Percentiles rank a stretch among this genome's conserved stretches.
These are phyloP conservation scores for Bucco capensis DNA, from an alignment of 2,113 vertebrate species.

Conservation along the genomic window DNA sequence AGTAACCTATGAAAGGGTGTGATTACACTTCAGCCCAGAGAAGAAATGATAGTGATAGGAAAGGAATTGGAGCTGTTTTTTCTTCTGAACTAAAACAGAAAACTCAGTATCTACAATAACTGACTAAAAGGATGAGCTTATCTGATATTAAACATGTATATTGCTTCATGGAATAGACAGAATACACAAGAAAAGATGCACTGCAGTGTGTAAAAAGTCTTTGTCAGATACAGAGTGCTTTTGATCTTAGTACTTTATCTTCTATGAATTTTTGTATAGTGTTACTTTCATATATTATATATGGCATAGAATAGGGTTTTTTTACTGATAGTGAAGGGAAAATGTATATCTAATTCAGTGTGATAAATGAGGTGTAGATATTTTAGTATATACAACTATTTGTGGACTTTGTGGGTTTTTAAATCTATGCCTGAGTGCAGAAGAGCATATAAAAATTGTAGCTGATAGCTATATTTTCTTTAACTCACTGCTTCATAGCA, in stretches of 20 bases:
- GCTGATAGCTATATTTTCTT: neutral
- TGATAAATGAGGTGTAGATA: conserved; percentile 10
- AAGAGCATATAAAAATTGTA: neutral
- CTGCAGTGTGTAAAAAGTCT: neutral
- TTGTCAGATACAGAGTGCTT: conserved; percentile 4
- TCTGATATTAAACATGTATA: neutral
- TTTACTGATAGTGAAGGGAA: conserved; percentile 10
- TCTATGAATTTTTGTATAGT: conserved; percentile 1
- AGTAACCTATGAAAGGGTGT: conserved; percentile 9
- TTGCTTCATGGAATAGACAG: neutral
- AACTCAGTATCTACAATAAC: neutral
- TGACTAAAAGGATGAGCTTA: conserved; percentile 26
- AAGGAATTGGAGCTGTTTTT: conserved; percentile 8
- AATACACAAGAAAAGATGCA: conserved; percentile 15
- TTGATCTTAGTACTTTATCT: conserved; percentile 23
- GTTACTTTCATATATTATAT: conserved; percentile 15
- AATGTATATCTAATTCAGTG: neutral
- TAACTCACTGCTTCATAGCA: neutral
- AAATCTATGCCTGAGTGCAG: neutral
- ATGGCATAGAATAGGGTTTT: neutral
- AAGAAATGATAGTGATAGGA: conserved; percentile 5
- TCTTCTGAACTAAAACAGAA: conserved; percentile 1
- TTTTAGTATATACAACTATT: conserved; percentile 9
- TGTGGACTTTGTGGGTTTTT: conserved; percentile 19
- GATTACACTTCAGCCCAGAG: conserved; percentile 3